Conservation (phyloP, 2,113 vertebrate genomes). For the Condylura cristata region DNA sequence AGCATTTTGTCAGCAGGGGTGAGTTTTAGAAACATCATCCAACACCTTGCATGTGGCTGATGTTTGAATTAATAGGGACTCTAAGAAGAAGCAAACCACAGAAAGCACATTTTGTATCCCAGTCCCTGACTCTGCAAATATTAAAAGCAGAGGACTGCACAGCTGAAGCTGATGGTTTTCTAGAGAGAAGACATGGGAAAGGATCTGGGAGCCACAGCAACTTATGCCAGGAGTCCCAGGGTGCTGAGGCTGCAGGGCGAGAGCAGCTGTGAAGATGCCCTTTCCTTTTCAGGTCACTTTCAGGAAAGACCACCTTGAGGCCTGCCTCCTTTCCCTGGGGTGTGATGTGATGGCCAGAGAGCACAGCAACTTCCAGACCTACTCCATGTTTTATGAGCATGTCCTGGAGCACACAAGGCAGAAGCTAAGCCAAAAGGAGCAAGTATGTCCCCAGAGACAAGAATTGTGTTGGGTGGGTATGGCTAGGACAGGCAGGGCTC, state of each 20-base stretch:
- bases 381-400: conserved; percentile 88
- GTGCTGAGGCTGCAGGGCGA: not conserved
- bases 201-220: not conserved
- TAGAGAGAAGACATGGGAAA: not conserved
- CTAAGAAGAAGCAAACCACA: not conserved
- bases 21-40: not conserved
- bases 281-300: conserved; percentile 82
- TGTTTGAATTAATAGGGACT: not conserved
- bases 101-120: not conserved
- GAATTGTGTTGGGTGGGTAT: not conserved
- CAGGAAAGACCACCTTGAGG: conserved; percentile 81
- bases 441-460: conserved; percentile 69
- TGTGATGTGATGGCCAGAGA: conserved; percentile 86
- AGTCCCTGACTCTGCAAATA: not conserved
- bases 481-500: not conserved
- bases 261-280: not conserved
- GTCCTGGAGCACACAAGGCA: conserved; percentile 81
- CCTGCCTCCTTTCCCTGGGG: conserved; percentile 82
- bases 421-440: conserved; percentile 84
- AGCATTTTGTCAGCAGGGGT: not conserved
- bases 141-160: not conserved
- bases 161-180: not conserved
- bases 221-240: accelerated
- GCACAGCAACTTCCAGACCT: conserved; percentile 84
- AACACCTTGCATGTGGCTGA: not conserved